phyloP scores from a whole-genome alignment of 2,888 invertebrate genomes.

The Incurvaria masculella region DNA sequence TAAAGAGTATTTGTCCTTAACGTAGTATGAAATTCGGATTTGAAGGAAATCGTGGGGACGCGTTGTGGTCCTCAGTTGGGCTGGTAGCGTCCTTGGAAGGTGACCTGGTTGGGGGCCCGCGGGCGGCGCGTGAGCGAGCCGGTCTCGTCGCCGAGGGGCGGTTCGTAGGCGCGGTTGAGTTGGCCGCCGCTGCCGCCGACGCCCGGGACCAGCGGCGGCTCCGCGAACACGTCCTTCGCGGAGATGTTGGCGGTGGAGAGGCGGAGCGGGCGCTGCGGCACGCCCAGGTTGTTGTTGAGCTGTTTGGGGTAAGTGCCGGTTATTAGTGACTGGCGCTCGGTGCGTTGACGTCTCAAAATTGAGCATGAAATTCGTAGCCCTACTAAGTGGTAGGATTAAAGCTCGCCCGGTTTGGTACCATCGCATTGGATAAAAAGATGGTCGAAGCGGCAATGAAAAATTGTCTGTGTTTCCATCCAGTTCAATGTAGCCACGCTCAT shows the following conservation, averaged over 20 bases:
- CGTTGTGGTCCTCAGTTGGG: slow-evolving; percentile 11
- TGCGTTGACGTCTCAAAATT: too few relatives aligned
- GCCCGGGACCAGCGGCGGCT: too few relatives aligned
- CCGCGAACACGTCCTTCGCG: slow-evolving; percentile 76
- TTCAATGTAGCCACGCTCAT: too few relatives aligned
- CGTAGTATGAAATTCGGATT: not conserved
- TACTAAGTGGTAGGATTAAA: too few relatives aligned
- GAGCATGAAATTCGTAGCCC: too few relatives aligned
- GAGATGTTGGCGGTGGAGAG: slow-evolving; percentile 76
- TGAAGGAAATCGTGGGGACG: too few relatives aligned
- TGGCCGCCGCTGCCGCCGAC: slow-evolving; percentile 73
- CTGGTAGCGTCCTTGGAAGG: slow-evolving; percentile 52
- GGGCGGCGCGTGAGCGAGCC: slow-evolving; percentile 72
- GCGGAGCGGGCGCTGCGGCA: slow-evolving; percentile 62
- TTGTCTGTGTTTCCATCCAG: too few relatives aligned
- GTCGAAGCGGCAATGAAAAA: too few relatives aligned
- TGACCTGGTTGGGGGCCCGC: slow-evolving; percentile 61
- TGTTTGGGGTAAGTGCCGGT: too few relatives aligned
- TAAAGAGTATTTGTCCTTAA: not conserved
- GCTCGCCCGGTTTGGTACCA: too few relatives aligned
- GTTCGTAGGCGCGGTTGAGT: slow-evolving; percentile 75
- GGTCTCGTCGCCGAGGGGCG: slow-evolving; percentile 62
- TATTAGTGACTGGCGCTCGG: too few relatives aligned
- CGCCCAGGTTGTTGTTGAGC: slow-evolving; percentile 60
- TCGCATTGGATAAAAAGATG: too few relatives aligned